Evolutionary conservation across 1,140 invertebrate genomes (phyloP).

Genomic region (Drosophila nigromelanica): DNA sequence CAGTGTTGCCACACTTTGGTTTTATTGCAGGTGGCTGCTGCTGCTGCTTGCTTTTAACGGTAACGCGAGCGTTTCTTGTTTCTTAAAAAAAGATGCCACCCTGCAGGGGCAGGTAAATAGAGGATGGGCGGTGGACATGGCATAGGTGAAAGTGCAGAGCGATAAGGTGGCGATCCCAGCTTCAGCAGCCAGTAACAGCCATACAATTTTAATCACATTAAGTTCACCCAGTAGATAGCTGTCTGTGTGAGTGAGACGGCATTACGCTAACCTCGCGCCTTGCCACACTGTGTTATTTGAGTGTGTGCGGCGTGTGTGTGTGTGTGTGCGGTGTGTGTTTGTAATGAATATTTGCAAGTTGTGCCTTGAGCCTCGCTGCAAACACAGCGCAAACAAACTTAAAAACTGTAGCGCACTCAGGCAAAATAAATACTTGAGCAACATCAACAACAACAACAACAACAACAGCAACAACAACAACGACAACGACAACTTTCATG

Average conservation of each 20-base stretch:
- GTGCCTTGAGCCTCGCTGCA: constrained; percentile 66
- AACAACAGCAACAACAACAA: background rate
- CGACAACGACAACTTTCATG: constrained; percentile 3
- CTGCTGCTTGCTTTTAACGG: constrained; percentile 58
- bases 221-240: constrained; percentile 57
- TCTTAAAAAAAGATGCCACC: constrained; percentile 18
- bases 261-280: constrained; percentile 21
- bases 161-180: constrained; percentile 24
- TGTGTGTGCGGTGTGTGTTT: constrained; percentile 49
- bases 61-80: constrained; percentile 26
- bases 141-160: constrained; percentile 47
- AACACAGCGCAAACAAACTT: constrained; percentile 77
- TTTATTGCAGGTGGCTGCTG: constrained; percentile 54
- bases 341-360: constrained; percentile 82
- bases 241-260: constrained; percentile 16
- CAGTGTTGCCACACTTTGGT: constrained; percentile 66
- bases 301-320: constrained; percentile 14
- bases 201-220: constrained; percentile 82
- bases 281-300: background rate
- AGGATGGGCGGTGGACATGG: background rate
- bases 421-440: constrained; percentile 78
- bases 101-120: background rate
- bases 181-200: constrained; percentile 57
- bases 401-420: constrained; percentile 80
- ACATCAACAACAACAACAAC: constrained; percentile 40